Base-by-base conservation (phyloP, 2,888 invertebrate genomes). In the Drosophila pseudotakahashii region DNA sequence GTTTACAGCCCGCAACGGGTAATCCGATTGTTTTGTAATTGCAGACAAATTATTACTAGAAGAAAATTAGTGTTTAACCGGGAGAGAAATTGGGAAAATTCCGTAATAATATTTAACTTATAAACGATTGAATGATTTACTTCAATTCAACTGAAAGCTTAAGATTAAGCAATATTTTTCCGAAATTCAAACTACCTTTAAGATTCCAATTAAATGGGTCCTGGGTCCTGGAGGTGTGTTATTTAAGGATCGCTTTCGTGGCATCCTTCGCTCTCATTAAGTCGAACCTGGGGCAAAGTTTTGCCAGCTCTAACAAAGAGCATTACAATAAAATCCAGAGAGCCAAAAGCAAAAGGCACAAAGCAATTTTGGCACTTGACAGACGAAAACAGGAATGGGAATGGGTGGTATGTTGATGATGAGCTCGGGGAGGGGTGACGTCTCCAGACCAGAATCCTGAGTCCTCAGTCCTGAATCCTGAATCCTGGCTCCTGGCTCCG, bases 311-410 rank as follows among this genome's bases (percentile, higher is more conserved):
- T 32, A 47, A 64, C 66, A 66, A 66, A 41, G 66, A 66, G 54
- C 39, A 53, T 66, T 66, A 51, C 68, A 69, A 59, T 30, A 64
- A 66, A 59, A 48, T 34, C 34, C 62, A 50, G 26, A 57, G 60
- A 60, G 47, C 54, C 60, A 42, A 62, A 57, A 41, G 67, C 67
- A 54, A 67, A 71, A 72, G 58, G 64, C 53, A 70, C 76, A 76
- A 78, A 79, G 78, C 76, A 77, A 70, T 82, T 70, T 85, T 80
- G 86, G 57, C 78, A 77, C 72, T 85, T 75, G 77, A 63, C 80
- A 78, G 74, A 76, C 78, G 42, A 64, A 68, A 67, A 63, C 53
- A 50, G 30, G 16, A n/a, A 44, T 19, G 19, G 19, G 19, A 19
- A 19, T 19, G 19, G 19, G 19, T 19, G 19, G 19, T 19, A 19